Conservation (phyloP, 2,797 vertebrate species). For the Pachyuromys duprasi region DNA sequence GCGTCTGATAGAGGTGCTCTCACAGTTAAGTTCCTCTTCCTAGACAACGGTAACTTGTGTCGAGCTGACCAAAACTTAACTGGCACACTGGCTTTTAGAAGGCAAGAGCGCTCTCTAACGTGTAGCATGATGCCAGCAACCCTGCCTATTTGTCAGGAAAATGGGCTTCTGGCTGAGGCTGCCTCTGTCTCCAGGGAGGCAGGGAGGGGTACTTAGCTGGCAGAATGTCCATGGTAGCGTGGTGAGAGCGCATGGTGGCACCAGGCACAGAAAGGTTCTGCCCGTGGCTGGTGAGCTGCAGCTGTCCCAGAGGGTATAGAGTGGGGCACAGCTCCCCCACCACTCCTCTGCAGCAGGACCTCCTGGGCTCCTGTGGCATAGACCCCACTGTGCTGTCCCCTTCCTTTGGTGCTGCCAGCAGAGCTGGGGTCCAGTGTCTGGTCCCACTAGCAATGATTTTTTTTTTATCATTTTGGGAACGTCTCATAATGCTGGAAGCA, state of each 20-base stretch:
- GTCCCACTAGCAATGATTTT: not conserved
- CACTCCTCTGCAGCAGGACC: no score
- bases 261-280: not conserved
- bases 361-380: not conserved
- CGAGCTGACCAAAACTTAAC: not conserved
- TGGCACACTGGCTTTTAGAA: no score
- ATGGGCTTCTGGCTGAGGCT: not conserved
- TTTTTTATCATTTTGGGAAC: not conserved
- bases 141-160: not conserved
- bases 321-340: not conserved
- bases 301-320: not conserved
- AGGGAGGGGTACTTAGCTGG: not conserved
- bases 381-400: not conserved
- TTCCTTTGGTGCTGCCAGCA: not conserved
- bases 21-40: not conserved
- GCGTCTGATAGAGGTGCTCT: no score
- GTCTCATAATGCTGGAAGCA: not conserved
- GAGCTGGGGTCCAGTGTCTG: not conserved
- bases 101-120: accelerated
- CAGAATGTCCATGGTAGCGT: not conserved
- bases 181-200: not conserved
- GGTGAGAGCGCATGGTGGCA: not conserved
- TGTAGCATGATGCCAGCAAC: no score
- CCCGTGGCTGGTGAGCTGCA: not conserved
- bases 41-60: not conserved